A percentile compares a stretch with the other conserved stretches of the same genome.
Evolutionary conservation across 2,797 vertebrate genomes (phyloP).

Genomic region (Sylvilagus floridanus): DNA sequence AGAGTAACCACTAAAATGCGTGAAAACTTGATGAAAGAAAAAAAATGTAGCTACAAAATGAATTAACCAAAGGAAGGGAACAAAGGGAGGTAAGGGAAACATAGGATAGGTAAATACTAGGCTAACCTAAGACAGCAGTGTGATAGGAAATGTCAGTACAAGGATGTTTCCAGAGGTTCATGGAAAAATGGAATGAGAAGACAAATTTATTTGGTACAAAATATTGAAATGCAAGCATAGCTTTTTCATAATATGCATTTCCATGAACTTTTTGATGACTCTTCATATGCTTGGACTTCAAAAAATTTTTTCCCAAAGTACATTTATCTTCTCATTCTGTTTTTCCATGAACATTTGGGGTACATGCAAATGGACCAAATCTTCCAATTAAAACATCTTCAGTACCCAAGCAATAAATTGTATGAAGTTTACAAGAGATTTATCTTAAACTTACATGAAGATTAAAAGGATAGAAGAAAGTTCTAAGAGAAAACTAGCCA

Average conservation of each 20-base stretch:
- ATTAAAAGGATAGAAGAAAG: constrained; percentile 4
- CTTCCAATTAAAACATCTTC: not conserved
- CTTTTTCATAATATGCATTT: no score
- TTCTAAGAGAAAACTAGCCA: not conserved
- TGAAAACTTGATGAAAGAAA: not conserved
- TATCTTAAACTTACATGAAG: not conserved
- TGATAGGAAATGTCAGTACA: not conserved
- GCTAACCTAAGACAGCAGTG: not conserved
- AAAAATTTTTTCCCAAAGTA: no score
- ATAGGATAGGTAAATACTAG: not conserved
- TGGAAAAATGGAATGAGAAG: no score
- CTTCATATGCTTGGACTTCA: no score
- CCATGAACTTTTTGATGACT: no score
- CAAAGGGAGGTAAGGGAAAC: not conserved
- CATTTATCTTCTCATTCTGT: no score
- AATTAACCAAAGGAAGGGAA: not conserved
- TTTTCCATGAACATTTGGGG: no score
- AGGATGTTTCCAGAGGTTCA: no score
- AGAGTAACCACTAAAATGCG: not conserved
- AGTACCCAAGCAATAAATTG: not conserved
- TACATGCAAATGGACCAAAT: not conserved
- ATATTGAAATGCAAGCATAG: no score
- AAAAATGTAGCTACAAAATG: not conserved
- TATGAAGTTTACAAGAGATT: not conserved
- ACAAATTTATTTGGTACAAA: no score